Percentiles rank a stretch among this genome's conserved stretches.
Evolutionary conservation across 1,140 invertebrate species (phyloP).

Genomic region (Tetramorium alpestre): DNA sequence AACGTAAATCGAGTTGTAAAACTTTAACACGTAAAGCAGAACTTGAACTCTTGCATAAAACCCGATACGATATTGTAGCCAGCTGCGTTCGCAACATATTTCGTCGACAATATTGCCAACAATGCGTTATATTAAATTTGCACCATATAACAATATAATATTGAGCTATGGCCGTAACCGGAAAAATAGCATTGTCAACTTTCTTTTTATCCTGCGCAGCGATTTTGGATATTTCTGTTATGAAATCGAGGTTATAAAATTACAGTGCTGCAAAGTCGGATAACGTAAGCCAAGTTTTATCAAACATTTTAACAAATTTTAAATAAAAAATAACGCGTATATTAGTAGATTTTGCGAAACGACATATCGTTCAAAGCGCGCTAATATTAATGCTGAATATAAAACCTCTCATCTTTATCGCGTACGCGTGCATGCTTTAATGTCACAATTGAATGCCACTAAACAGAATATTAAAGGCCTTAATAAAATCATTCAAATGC

Average conservation of each 20-base stretch:
- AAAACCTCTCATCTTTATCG: neutral
- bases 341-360: neutral
- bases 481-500: conserved; percentile 3
- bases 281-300: neutral
- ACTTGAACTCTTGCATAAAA: conserved; percentile 25
- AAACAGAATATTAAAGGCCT: conserved; percentile 16
- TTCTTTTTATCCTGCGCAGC: neutral
- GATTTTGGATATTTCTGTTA: conserved; percentile 7
- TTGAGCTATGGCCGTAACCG: neutral
- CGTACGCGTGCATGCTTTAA: neutral
- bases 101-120: neutral
- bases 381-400: neutral
- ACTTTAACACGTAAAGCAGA: conserved; percentile 1
- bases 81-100: neutral
- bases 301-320: conserved; percentile 24
- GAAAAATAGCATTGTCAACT: conserved; percentile 7
- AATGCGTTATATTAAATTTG: neutral
- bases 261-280: conserved; percentile 5
- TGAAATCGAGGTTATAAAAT: conserved; percentile 10
- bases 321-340: neutral
- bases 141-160: neutral
- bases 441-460: neutral
- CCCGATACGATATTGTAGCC: conserved; percentile 3
- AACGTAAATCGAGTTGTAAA: conserved; percentile 11
- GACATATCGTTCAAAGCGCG: neutral